Evolutionary conservation across 2,797 vertebrate species (phyloP).

Genomic region (Lophotriccus pileatus): DNA sequence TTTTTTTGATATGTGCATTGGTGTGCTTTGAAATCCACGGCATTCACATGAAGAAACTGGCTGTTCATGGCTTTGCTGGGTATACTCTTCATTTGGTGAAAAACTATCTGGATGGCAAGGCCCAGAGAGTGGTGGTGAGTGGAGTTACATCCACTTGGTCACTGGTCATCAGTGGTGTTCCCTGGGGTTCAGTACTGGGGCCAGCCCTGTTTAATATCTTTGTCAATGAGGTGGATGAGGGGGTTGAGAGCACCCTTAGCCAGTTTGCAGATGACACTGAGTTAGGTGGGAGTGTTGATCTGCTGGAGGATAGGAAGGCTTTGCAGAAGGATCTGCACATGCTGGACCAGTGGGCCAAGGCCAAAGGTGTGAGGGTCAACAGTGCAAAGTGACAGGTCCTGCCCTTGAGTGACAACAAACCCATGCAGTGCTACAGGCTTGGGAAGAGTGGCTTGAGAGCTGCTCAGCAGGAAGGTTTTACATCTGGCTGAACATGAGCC

Average conservation of each 20-base stretch:
- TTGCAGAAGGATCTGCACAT: not conserved
- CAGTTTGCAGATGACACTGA: accelerated
- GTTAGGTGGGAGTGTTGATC: not conserved
- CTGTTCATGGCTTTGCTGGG: not conserved
- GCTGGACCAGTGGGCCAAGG: not conserved
- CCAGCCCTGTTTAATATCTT: not conserved
- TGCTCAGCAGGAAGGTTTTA: not conserved
- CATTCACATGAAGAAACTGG: not conserved
- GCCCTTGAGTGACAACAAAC: not conserved
- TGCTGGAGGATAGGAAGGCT: not conserved
- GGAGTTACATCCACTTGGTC: not conserved
- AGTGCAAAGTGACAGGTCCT: not conserved
- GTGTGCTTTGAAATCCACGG: not conserved
- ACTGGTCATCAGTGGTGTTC: not conserved
- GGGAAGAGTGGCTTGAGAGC: not conserved
- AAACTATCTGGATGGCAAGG: not conserved
- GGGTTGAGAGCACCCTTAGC: accelerated
- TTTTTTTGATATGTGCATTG: not conserved
- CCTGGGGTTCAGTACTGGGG: not conserved
- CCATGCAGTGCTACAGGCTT: not conserved
- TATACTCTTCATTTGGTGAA: not conserved
- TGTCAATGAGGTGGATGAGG: accelerated
- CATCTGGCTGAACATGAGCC: not conserved
- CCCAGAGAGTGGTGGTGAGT: not conserved
- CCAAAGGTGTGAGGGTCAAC: not conserved